Percentiles rank a stretch among this genome's conserved stretches.
Conservation (phyloP, 2,113 vertebrate species). For the Paratilapia polleni region DNA sequence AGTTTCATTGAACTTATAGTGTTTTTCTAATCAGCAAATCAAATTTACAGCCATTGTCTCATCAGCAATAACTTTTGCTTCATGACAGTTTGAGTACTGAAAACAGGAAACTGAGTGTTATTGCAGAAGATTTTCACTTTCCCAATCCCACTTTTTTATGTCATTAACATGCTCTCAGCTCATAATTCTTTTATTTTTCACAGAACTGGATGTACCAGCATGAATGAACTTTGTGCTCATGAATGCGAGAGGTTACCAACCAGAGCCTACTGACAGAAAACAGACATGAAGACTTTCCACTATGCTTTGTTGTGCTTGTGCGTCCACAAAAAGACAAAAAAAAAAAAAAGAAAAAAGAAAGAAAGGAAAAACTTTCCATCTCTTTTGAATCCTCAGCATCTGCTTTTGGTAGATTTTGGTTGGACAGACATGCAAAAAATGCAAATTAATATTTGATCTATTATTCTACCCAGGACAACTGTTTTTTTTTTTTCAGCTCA, state of each 20-base stretch:
- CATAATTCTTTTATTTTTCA: not conserved
- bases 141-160: not conserved
- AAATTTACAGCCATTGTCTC: not conserved
- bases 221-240: not conserved
- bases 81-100: too few relatives aligned
- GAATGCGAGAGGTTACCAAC: not conserved
- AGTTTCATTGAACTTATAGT: not conserved
- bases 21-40: not conserved
- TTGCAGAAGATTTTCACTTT: too few relatives aligned
- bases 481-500: too few relatives aligned
- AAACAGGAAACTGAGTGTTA: too few relatives aligned
- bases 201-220: not conserved
- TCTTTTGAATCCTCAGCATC: not conserved
- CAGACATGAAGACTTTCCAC: not conserved
- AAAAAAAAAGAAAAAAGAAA: not conserved
- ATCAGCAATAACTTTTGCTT: not conserved
- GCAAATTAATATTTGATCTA: too few relatives aligned
- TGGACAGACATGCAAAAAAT: too few relatives aligned
- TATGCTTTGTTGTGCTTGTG: not conserved
- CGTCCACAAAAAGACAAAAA: not conserved
- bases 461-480: too few relatives aligned
- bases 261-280: not conserved
- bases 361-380: not conserved
- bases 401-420: not conserved
- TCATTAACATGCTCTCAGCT: not conserved